Evolutionary conservation across 2,113 vertebrate genomes (phyloP), one percentile per base, ranked within the genome.

Genomic region (Cololabis saira): DNA sequence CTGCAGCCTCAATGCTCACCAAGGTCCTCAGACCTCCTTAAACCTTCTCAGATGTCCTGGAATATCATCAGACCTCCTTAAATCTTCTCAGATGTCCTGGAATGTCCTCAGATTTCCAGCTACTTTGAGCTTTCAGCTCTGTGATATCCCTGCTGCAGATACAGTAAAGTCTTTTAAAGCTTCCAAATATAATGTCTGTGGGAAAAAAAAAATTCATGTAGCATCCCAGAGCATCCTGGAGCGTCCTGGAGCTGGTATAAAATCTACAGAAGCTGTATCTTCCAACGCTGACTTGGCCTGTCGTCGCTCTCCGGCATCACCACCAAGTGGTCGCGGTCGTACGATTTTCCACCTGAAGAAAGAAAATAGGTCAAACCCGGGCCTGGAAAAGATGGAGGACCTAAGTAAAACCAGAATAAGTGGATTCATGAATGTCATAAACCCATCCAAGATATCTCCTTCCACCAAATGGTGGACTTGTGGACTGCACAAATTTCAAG

Each of bases 321-420:
- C 12, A 99, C 90, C 54, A 92, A 93, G 0, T 96, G 95, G 55
- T 99, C 95, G 75, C 85, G 92, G 87, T 99, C 98, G 0, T 97
- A 99, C 0, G 88, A 78, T 72, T 87, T 93, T 1, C 97, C 96
- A 0, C 98, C 98, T 99, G 81, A 0, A 21, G 22, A 53, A 0
- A 1, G 22, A 3, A 13, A 12, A 63, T 17, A 24, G 1, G 13
- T n/a, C 21, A 43, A 14, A n/a, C n/a, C n/a, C n/a, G n/a, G n/a
- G n/a, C n/a, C n/a, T n/a, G n/a, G n/a, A n/a, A n/a, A n/a, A n/a
- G n/a, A n/a, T n/a, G n/a, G n/a, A n/a, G n/a, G n/a, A n/a, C n/a
- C n/a, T n/a, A n/a, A n/a, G n/a, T n/a, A n/a, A 33, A 16, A 5
- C 16, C 12, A 18, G 17, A 53, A 53, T 14, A 2, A 7, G 51